Percentiles rank a stretch among this genome's conserved stretches.
Conservation (phyloP, 2,888 invertebrate species). For the Platycnemis pennipes region DNA sequence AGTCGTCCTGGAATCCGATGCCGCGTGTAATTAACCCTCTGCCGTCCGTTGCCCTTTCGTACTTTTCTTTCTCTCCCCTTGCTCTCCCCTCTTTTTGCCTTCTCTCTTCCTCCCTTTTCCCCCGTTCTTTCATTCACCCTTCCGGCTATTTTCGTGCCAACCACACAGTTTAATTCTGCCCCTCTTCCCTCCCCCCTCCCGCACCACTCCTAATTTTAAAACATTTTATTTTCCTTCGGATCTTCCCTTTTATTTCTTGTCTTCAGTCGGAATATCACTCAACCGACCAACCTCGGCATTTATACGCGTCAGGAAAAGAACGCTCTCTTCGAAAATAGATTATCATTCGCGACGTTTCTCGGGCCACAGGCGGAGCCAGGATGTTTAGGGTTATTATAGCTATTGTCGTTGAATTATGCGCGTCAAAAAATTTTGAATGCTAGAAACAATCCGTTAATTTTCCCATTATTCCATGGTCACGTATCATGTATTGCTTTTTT, state of each 20-base stretch:
- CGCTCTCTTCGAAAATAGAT: neutral
- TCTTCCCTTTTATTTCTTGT: neutral
- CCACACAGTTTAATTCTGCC: neutral
- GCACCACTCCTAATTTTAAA: conserved; percentile 23
- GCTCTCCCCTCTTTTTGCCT: neutral
- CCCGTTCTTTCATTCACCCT: neutral
- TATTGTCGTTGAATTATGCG: no score
- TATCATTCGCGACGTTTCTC: no score
- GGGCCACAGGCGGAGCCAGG: no score
- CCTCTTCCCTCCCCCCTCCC: neutral
- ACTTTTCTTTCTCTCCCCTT: neutral
- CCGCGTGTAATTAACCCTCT: no score
- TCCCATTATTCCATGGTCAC: no score
- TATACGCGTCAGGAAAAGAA: neutral
- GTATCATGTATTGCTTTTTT: no score
- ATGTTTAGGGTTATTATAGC: no score
- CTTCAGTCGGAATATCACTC: neutral
- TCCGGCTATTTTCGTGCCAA: neutral
- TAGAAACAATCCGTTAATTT: no score
- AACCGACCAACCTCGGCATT: neutral
- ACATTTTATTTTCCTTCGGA: neutral
- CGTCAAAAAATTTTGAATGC: no score
- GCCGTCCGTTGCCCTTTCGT: no score
- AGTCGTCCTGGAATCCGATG: no score
- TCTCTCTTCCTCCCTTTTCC: neutral